Evolutionary conservation across 2,113 vertebrate genomes (phyloP).

Genomic region (Zapornia atra): DNA sequence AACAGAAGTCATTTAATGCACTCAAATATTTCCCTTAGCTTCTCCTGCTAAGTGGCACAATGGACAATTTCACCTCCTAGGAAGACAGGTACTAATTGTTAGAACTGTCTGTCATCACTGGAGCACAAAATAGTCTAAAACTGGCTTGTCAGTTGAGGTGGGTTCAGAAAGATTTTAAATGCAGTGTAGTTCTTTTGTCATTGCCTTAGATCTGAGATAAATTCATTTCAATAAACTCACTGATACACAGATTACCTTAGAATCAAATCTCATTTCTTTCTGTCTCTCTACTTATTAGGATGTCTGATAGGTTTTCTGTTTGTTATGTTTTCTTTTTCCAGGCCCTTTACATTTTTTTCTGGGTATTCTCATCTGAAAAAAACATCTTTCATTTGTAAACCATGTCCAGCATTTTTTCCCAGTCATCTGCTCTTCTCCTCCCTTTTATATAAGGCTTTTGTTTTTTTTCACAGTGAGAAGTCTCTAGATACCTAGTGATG

Average conservation of each 20-base stretch:
- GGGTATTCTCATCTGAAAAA: not conserved
- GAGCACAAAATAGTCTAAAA: not conserved
- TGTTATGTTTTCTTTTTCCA: not conserved
- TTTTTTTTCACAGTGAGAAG: not conserved
- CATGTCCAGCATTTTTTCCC: not conserved
- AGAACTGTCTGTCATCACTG: not conserved
- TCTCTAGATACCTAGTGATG: not conserved
- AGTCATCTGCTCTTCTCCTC: not conserved
- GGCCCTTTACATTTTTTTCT: not conserved
- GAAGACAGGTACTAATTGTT: not conserved
- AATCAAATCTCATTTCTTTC: not conserved
- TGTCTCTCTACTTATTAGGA: not conserved
- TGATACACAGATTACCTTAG: not conserved
- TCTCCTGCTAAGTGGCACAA: not conserved
- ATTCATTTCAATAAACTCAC: not conserved
- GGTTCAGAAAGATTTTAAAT: not conserved
- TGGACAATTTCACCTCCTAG: not conserved
- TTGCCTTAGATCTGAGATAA: not conserved
- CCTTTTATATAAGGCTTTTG: not conserved
- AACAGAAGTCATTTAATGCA: not conserved
- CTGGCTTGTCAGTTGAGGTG: not conserved
- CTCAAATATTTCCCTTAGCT: not conserved
- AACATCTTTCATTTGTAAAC: not conserved
- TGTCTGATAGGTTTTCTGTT: not conserved
- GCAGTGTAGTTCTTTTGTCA: not conserved